phyloP scores from a whole-genome alignment of 2,888 invertebrate species.

The Serrognathus titanus region DNA sequence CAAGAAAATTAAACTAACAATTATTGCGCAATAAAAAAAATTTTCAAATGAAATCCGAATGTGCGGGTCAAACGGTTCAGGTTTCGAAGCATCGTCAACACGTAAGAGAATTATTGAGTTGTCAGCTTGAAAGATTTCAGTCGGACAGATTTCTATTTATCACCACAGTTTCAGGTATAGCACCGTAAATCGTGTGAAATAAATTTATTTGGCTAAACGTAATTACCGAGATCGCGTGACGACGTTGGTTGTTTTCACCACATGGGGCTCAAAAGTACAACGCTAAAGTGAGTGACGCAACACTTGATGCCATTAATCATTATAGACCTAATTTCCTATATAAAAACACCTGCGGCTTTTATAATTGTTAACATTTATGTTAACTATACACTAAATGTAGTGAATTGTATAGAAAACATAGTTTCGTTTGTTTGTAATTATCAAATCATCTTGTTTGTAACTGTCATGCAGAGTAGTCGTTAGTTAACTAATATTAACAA shows the following conservation, averaged over 20 bases:
- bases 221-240: slow-evolving; percentile 32
- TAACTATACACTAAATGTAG: too few species aligned
- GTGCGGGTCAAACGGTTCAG: slow-evolving; percentile 13
- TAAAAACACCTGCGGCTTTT: not conserved
- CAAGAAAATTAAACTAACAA: too few species aligned
- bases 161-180: slow-evolving; percentile 20
- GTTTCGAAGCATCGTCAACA: slow-evolving; percentile 20
- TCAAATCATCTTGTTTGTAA: too few species aligned
- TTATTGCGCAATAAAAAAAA: too few species aligned
- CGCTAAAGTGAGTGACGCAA: slow-evolving; percentile 2
- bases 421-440: too few species aligned
- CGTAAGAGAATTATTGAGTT: slow-evolving; percentile 31
- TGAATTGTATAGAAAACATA: too few species aligned
- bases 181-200: slow-evolving; percentile 31
- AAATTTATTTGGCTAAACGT: slow-evolving; percentile 34
- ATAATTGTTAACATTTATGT: too few species aligned
- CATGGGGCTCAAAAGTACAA: slow-evolving; percentile 16
- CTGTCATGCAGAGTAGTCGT: too few species aligned
- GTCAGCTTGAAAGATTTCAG: slow-evolving; percentile 32
- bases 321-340: not conserved
- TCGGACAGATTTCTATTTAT: slow-evolving; percentile 31
- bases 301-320: not conserved
- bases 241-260: slow-evolving; percentile 21
- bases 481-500: too few species aligned
- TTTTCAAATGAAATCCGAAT: not conserved